Base-by-base conservation (phyloP, 2,888 invertebrate species). In the Drosophila mercatorum region DNA sequence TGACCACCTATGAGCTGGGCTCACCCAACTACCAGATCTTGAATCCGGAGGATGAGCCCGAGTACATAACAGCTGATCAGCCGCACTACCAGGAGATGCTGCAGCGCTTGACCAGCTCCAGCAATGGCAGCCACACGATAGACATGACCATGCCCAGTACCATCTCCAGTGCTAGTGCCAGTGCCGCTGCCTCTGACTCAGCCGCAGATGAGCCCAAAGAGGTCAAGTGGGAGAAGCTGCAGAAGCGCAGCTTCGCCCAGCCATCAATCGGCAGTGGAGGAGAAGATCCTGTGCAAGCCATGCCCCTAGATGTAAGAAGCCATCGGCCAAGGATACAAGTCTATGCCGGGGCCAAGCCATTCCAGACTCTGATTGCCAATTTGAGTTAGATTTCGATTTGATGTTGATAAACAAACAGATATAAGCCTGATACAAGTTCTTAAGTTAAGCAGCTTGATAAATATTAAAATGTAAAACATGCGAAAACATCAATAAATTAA, bases 21-120 rank as follows among this genome's bases (percentile, higher is more conserved):
- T 59, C 75, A 4, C 88, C 91, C 31, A 80, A 83, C 36, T 91
- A 90, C 66, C 74, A 86, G 69, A 90, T 91, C 8, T 68, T 91
- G 0, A 91, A 91, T 72, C 88, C 92, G 0, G 73, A 91, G 52
- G 91, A 90, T 8, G 72, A 83, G n/a, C 90, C 91, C 0, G 88
- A 91, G 71, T 88, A 83, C 31, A 91, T 91, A 4, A 91, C 90
- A 0, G 79, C 81, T 5, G 88, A 90, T 75, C 90, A 91, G 36
- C 90, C 92, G 0, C 76, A 88, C 4, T 91, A 91, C 59, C 73
- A 73, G 12, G 80, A 84, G 47, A 81, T 83, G 52, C 73, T 91
- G 0, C 55, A 63, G n/a, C 74, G 73, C 1, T 17, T 85, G 5
- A 89, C 89, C 5, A 72, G 63, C 38, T 59, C 49, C 5, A 26